These are phyloP conservation scores for Pseudobourletiella spinata DNA, from an alignment of 1,140 invertebrate species.

Conservation along the genomic window DNA sequence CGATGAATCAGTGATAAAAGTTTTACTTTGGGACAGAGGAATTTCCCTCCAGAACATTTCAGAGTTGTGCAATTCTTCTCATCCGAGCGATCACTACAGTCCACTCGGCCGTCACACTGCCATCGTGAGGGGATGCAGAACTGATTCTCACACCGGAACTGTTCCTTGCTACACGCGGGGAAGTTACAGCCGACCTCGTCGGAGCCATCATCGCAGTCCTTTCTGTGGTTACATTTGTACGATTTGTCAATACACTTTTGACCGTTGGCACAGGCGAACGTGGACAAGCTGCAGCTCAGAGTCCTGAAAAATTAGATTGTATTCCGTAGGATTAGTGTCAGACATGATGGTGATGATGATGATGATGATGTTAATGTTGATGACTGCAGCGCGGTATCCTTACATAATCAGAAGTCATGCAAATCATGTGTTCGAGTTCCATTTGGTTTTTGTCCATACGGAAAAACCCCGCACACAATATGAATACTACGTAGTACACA, in stretches of 20 bases:
- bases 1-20: not conserved
- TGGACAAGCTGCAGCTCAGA: constrained; percentile 66
- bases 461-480: no score
- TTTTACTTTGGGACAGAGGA: constrained; percentile 29
- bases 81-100: constrained; percentile 78
- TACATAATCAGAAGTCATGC: no score
- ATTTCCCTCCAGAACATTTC: constrained; percentile 56
- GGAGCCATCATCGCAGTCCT: constrained; percentile 54
- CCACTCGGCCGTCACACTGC: constrained; percentile 62
- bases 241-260: constrained; percentile 68
- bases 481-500: no score
- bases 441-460: no score
- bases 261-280: constrained; percentile 77
- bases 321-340: no score
- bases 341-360: no score
- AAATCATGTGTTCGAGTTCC: no score
- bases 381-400: no score
- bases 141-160: constrained; percentile 88
- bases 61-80: constrained; percentile 82
- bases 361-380: no score
- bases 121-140: constrained; percentile 77
- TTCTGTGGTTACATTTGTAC: constrained; percentile 75
- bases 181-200: constrained; percentile 41
- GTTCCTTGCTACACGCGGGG: constrained; percentile 75
- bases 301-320: constrained; percentile 42